Base-by-base conservation (phyloP, 2,113 vertebrate genomes). In the Pitta sordida region DNA sequence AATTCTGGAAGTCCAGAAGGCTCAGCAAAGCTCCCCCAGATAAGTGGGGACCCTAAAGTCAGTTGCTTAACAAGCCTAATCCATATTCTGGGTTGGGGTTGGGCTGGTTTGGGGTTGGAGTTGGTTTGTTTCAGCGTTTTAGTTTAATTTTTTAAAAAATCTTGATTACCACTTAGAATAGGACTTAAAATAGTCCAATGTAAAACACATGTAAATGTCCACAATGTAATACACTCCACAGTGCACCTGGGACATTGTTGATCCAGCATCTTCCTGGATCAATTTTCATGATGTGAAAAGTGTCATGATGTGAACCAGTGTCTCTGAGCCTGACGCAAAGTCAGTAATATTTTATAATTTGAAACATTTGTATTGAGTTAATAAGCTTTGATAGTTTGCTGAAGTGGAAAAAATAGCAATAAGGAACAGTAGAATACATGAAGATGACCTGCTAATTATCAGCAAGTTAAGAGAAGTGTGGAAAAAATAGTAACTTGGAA, bases 371-470 rank as follows among this genome's bases (percentile, higher is more conserved):
- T 52, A 78, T 4, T n/a, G 22, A 74, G 17, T 36, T 80, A 76
- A 52, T 5, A 12, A 26, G 29, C 12, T 86, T 83, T 80, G 19
- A 81, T 3, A 62, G 19, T 69, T 77, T 64, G 17, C 55, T 77
- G 58, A 82, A 89, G 64, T 32, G 30, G 63, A 67, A 84, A 62
- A 67, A 75, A 59, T 0, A 88, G 13, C 16, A 53, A 15, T 39
- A 24, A 74, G 3, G 16, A 74, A 67, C 4, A 36, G 5, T 19
- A 9, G 59, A 67, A 52, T 43, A 44, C 0, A 0, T 30, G 51
- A 76, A 49, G 44, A 65, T 32, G 12, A 74, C 29, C 52, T 4
- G 1, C 27, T 32, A 80, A 79, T 60, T 59, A 71, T 58, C 11
- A 71, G n/a, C 26, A 75, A 30, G 13, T 39, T 20, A 64, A 89